Evolutionary conservation across 2,888 invertebrate species (phyloP), one percentile per base, ranked within the genome.

Genomic region (Perithous albicinctus): DNA sequence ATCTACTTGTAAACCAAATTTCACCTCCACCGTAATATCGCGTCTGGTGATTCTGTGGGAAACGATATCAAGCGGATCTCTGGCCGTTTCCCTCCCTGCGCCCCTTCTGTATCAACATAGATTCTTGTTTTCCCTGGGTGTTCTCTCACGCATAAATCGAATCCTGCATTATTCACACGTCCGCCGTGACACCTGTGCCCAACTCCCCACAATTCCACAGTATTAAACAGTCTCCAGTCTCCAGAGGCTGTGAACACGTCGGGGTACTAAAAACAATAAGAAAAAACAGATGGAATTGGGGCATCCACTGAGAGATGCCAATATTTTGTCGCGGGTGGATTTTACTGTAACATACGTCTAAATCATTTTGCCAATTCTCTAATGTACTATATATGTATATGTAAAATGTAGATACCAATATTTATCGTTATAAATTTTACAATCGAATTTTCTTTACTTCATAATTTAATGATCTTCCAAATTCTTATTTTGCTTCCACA

Each of bases 111-210:
- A 23, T 32, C 32, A 67, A 32, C 67, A 67, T 48, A 29, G 18
- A 18, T 67, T 10, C 48, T 51, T 51, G 20, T 48, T 67, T 67
- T 20, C 32, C 32, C 29, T 29, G n/a, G 32, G 18, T 15, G 18
- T 48, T 29, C 29, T 20, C 29, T 18, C 66, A 18, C 20, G 20
- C 32, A 48, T 48, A 67, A 67, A 32, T 67, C 32, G 46, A 18
- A 35, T 67, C 12, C 6, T 48, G 48, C 48, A 67, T 67, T 67
- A 67, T 48, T 48, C 32, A 48, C 67, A 51, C 48, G 48, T 5
- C 67, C 20, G 15, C 23, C 18, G 18, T n/a, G 10, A 35, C 15
- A 67, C 67, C 48, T 32, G 18, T 8, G 1, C 32, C 20, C 51
- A 5, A 12, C 15, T 15, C 48, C 26, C 29, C 48, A 48, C 12